These are phyloP conservation scores for Ginglymostoma cirratum DNA, from an alignment of 2,113 vertebrate species.

Conservation along the genomic window DNA sequence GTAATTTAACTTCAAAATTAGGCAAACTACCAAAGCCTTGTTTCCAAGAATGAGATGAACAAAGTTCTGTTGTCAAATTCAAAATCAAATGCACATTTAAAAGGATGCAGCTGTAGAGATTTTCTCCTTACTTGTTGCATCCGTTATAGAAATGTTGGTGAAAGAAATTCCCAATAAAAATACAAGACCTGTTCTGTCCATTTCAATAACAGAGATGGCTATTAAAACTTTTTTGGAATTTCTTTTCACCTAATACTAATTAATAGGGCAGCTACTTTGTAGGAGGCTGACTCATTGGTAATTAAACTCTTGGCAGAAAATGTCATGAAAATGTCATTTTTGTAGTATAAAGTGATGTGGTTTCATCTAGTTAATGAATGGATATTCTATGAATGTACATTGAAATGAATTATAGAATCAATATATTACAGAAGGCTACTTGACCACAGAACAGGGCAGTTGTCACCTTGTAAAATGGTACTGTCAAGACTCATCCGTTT, in stretches of 20 bases:
- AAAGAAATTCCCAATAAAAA: neutral
- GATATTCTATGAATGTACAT: neutral
- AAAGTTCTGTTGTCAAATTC: conserved; percentile 2
- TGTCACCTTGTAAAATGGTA: neutral
- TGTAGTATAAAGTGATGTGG: neutral
- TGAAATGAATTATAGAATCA: neutral
- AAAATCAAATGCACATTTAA: neutral
- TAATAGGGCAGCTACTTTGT: neutral
- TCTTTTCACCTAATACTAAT: neutral
- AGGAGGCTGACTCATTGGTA: neutral
- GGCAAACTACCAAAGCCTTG: neutral
- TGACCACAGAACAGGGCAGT: neutral
- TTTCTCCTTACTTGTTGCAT: neutral
- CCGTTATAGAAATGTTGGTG: neutral
- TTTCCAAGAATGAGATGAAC: neutral
- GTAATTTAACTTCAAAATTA: neutral
- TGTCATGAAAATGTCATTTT: neutral
- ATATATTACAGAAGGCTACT: neutral
- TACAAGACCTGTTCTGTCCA: neutral
- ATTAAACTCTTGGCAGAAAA: neutral
- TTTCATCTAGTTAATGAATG: neutral
- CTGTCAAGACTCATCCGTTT: neutral
- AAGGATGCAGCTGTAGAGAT: neutral
- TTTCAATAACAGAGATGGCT: neutral
- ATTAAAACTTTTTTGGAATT: neutral